These are phyloP conservation scores for Coreoperca whiteheadi DNA, from an alignment of 2,113 vertebrate species.

Conservation along the genomic window DNA sequence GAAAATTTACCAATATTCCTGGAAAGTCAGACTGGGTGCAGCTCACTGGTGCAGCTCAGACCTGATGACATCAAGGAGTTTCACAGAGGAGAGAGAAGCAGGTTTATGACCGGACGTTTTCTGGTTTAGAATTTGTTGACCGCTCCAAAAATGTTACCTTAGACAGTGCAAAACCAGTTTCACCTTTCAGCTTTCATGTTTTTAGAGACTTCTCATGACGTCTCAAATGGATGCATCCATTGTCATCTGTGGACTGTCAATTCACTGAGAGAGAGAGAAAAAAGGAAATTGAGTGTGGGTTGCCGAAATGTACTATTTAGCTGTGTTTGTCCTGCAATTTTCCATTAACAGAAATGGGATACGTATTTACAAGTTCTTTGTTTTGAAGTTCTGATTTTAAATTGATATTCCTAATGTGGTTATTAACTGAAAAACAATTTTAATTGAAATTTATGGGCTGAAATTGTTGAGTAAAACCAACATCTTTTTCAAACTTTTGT, in stretches of 20 bases:
- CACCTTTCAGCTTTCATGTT: not conserved
- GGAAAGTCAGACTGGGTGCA: constrained; percentile 2
- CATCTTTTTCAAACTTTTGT: not conserved
- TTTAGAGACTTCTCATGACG: not conserved
- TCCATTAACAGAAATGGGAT: not conserved
- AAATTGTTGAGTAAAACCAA: not conserved
- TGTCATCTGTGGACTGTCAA: not conserved
- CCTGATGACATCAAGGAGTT: not conserved
- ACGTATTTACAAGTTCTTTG: not conserved
- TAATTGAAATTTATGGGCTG: not conserved
- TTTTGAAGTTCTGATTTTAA: not conserved
- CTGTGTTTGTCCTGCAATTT: not conserved
- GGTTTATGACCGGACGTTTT: not conserved
- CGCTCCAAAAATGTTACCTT: not conserved
- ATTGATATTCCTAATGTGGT: not conserved
- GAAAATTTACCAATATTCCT: constrained; percentile 32
- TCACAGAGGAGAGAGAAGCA: not conserved
- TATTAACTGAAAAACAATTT: not conserved
- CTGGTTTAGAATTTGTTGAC: not conserved
- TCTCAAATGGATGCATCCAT: not conserved
- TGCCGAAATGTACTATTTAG: not conserved
- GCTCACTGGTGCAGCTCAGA: not conserved
- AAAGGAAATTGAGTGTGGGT: too few species aligned
- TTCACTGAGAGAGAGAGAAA: too few species aligned
- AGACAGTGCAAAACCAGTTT: not conserved